Evolutionary conservation across 2,797 vertebrate genomes (phyloP).

Genomic region (Sebastes variabilis): DNA sequence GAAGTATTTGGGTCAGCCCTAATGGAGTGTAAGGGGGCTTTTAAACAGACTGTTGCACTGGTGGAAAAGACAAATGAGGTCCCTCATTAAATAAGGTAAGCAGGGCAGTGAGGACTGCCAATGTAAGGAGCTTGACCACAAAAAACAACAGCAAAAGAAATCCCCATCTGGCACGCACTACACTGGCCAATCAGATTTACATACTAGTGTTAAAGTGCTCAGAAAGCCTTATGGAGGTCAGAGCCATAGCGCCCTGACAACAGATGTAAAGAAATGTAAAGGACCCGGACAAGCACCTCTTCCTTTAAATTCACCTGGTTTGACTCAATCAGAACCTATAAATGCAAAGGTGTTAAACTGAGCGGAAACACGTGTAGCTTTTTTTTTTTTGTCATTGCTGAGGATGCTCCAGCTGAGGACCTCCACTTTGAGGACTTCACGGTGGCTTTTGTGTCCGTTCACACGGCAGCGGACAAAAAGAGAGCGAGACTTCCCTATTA

Average conservation of each 20-base stretch:
- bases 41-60: background rate
- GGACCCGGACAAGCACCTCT: background rate
- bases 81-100: background rate
- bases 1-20: too few species aligned
- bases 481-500: conserved; percentile 53
- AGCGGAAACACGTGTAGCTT: background rate
- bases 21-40: background rate
- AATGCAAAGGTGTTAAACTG: background rate
- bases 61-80: too few species aligned
- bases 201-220: background rate
- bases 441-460: conserved; percentile 51
- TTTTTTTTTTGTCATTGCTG: background rate
- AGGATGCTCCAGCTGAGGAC: conserved; percentile 30
- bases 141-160: background rate
- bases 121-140: background rate
- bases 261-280: background rate
- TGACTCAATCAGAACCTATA: background rate
- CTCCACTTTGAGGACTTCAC: conserved; percentile 43
- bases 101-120: background rate
- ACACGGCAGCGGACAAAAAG: conserved; percentile 33
- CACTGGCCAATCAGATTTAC: background rate
- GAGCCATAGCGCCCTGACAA: background rate
- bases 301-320: background rate
- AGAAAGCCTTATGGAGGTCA: background rate
- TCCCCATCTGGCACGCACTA: background rate